A percentile compares a stretch with the other conserved stretches of the same genome.
Conservation (phyloP, 2,888 invertebrate species). For the Hanleya hanleyi region DNA sequence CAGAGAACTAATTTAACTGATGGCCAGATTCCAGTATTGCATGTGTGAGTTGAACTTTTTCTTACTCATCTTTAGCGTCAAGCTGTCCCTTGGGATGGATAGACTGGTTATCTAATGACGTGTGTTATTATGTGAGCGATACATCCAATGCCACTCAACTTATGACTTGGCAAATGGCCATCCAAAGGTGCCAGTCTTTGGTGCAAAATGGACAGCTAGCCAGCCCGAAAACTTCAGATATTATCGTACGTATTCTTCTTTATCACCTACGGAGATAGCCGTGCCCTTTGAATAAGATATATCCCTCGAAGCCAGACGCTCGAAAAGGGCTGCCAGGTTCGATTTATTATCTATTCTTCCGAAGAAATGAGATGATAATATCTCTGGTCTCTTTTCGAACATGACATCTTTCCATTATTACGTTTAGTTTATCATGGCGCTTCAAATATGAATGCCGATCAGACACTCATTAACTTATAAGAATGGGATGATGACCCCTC, state of each 20-base stretch:
- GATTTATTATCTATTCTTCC: too few relatives aligned
- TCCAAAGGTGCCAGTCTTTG: conserved; percentile 23
- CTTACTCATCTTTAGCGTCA: not conserved
- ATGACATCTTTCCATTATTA: too few relatives aligned
- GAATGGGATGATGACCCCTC: too few relatives aligned
- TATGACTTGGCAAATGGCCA: conserved; percentile 43
- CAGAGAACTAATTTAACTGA: too few relatives aligned
- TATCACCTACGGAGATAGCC: not conserved
- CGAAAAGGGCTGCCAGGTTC: too few relatives aligned
- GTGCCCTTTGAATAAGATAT: not conserved
- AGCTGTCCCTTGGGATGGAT: not conserved
- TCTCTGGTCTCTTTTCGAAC: too few relatives aligned
- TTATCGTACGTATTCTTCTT: not conserved
- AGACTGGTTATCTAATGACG: not conserved
- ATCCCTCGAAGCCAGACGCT: not conserved
- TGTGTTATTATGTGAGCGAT: conserved; percentile 46
- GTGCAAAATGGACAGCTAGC: conserved; percentile 9
- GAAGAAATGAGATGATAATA: too few relatives aligned
- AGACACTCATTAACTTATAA: too few relatives aligned
- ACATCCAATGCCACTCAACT: conserved; percentile 38
- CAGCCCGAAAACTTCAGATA: too few relatives aligned
- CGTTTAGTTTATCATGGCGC: too few relatives aligned
- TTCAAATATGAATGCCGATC: too few relatives aligned
- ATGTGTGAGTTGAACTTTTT: not conserved
- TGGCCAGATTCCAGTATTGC: too few relatives aligned